Evolutionary conservation across 2,888 invertebrate genomes (phyloP), one percentile per base, ranked within the genome.

Genomic region (Plebejus anna): DNA sequence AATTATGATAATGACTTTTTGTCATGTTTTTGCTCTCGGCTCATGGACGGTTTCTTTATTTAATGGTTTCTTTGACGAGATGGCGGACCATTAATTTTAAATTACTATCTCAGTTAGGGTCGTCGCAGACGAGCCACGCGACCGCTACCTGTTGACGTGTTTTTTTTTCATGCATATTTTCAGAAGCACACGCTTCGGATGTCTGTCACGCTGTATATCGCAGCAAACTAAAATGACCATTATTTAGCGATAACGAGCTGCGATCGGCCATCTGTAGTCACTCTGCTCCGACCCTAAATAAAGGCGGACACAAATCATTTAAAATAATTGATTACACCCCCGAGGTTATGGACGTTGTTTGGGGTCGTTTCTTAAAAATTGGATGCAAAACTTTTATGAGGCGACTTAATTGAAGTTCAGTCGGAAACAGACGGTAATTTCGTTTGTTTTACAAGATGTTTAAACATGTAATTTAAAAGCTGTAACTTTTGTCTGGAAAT

Each of bases 1-100:
- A 73, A 73, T 73, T 73, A 73, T 73, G 55, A 73, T 73, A 73
- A 73, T 73, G 73, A 73, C 73, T 55, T 73, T 73, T 73, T 55
- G 73, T 55, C 73, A 73, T 47, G 55, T 73, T 73, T 55, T 73
- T 36, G 7, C 51, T 73, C 73, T 51, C 73, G 32, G 51, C 73
- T 55, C 73, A 73, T 73, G 73, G 73, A 73, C 28, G 73, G 32
- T 47, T 73, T 73, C 81, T 86, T 87, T 85, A 87, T 88, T 87
- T 87, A 87, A 85, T 83, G 83, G 84, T 82, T 83, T 83, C 82
- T 84, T 84, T 88, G 88, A 88, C 86, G 86, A 86, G 87, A 88
- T 86, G 88, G 87, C 83, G 80, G 83, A 78, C 85, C 86, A 87
- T 90, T 88, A 87, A 89, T 88, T 88, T 88, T 87, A 86, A 87